phyloP scores from a whole-genome alignment of 2,888 invertebrate species.

The Entomobrya proxima region DNA sequence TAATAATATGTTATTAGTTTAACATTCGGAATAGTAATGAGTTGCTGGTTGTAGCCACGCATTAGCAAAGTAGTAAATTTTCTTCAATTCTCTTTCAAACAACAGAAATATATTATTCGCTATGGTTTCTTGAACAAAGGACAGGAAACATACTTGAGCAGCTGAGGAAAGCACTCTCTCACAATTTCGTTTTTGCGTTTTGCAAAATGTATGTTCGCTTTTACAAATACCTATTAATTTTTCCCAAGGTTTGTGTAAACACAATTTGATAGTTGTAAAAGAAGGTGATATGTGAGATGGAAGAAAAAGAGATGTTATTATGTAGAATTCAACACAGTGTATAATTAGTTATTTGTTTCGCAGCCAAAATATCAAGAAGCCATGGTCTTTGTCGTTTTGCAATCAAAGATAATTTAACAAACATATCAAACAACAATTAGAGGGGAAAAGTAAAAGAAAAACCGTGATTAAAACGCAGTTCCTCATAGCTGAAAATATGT shows the following conservation, averaged over 20 bases:
- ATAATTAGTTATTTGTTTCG: conserved; percentile 62
- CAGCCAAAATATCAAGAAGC: conserved; percentile 56
- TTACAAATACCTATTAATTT: conserved; percentile 42
- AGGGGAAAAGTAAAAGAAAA: no score
- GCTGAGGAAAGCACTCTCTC: conserved; percentile 19
- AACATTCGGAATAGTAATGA: conserved; percentile 5
- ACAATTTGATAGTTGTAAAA: no score
- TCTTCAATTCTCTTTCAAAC: neutral
- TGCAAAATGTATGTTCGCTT: neutral
- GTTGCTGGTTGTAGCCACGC: neutral
- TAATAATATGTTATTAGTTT: conserved; percentile 26
- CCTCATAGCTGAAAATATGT: no score
- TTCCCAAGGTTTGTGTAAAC: neutral
- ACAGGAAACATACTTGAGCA: conserved; percentile 45
- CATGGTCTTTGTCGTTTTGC: neutral
- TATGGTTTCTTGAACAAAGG: conserved; percentile 38
- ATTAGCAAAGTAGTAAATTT: neutral
- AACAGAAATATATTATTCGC: neutral
- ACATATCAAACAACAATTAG: neutral
- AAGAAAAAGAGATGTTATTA: conserved; percentile 43
- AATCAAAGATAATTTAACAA: neutral
- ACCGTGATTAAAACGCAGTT: no score
- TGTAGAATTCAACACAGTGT: conserved; percentile 45
- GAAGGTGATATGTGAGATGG: neutral
- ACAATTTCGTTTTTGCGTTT: neutral